phyloP scores from a whole-genome alignment of 2,888 invertebrate genomes.

The Catocala nupta region DNA sequence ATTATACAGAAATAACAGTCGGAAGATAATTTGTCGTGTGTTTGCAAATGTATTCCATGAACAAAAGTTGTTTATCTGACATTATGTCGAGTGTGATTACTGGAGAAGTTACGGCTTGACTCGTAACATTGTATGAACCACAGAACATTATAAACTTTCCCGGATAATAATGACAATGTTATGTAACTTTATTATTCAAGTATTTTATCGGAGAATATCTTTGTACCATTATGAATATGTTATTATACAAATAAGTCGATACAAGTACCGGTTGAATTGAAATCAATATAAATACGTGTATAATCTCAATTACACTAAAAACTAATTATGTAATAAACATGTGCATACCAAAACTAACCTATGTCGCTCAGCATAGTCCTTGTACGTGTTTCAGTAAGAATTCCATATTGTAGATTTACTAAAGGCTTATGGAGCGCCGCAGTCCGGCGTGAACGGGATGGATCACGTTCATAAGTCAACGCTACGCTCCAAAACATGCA shows the following conservation, averaged over 20 bases:
- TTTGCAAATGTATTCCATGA: constrained; percentile 10
- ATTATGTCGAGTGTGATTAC: constrained; percentile 22
- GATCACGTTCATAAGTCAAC: no score
- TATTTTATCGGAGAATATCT: neutral
- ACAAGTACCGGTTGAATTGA: no score
- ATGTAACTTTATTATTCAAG: constrained; percentile 35
- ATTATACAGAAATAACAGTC: constrained; percentile 4
- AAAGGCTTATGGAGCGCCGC: neutral
- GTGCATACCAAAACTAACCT: no score
- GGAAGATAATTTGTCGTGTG: constrained; percentile 12
- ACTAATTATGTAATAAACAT: no score
- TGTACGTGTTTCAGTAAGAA: no score
- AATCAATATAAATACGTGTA: no score
- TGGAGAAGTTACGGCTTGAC: constrained; percentile 20
- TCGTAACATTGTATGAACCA: constrained; percentile 17
- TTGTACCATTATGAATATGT: neutral
- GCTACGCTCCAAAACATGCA: no score
- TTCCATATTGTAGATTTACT: no score
- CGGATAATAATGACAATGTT: constrained; percentile 7
- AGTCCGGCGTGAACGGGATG: no score
- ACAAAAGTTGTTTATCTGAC: constrained; percentile 22
- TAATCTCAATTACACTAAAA: no score
- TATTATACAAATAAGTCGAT: neutral
- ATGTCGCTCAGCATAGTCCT: no score
- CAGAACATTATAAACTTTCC: constrained; percentile 12